Conservation (phyloP, 2,113 vertebrate species). For the Bostrychus sinensis region DNA sequence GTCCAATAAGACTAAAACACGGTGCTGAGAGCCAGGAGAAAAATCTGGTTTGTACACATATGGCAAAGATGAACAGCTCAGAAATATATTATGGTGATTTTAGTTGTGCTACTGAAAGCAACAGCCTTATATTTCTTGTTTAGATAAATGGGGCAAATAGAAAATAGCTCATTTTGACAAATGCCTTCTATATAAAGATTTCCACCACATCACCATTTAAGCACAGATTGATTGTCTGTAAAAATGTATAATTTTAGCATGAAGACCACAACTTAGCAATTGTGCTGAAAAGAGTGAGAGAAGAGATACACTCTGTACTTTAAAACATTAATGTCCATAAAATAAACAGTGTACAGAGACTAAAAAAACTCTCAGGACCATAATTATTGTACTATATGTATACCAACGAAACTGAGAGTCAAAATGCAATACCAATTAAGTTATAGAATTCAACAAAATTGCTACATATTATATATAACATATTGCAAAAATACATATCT, state of each 20-base stretch:
- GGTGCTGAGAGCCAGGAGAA: slow-evolving; percentile 22
- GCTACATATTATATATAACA: neutral
- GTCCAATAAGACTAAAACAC: slow-evolving; percentile 40
- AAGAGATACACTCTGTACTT: neutral
- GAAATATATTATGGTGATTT: neutral
- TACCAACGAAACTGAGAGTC: too few relatives aligned
- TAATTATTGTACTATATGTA: neutral
- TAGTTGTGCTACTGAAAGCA: too few relatives aligned
- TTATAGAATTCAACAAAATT: too few relatives aligned
- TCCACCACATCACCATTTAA: neutral
- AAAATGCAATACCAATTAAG: too few relatives aligned
- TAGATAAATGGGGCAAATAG: neutral
- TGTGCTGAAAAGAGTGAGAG: neutral
- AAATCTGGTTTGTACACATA: neutral
- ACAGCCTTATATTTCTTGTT: too few relatives aligned
- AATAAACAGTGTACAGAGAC: too few relatives aligned
- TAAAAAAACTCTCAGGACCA: too few relatives aligned
- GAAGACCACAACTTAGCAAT: neutral
- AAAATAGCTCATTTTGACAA: neutral
- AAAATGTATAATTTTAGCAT: neutral
- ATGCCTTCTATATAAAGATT: neutral
- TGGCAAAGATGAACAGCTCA: neutral
- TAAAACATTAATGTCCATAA: neutral
- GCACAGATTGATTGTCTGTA: neutral
- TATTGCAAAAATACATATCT: neutral